Base-by-base conservation (phyloP, 2,113 vertebrate genomes). In the Scomber japonicus region DNA sequence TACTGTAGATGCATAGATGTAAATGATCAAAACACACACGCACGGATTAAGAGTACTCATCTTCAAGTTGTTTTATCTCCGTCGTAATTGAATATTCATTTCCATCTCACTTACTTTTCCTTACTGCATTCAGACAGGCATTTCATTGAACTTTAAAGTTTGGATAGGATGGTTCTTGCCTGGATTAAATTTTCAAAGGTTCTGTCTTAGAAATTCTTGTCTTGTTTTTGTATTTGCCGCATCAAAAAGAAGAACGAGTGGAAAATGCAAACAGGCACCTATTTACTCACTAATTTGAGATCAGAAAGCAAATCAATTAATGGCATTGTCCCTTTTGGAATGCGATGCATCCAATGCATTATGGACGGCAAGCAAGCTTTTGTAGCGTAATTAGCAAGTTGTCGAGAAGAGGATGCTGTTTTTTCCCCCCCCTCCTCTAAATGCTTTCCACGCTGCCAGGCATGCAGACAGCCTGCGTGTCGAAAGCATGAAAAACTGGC, bases 401-500 rank as follows among this genome's bases (percentile, higher is more conserved):
- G 81, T 87, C 10, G 70, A 83, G 81, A 85, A 83, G 78, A 84
- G 73, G 79, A 75, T 76, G 75, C 48, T 8, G 49, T 68, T 48
- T 76, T 80, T 67, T 48, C 49, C 48, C 14, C 17, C 17, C 16
- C 31, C 15, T 69, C 59, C 46, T 17, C 30, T 59, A 78, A 80
- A 77, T 60, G 83, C 81, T 82, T 79, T 83, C 60, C 50, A 73
- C 8, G 12, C 74, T 81, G 87, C 71, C 83, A 68, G 67, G 45
- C 50, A 80, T 76, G 76, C 79, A 71, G 85, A 81, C 61, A 78
- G 82, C 84, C 69, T 84, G 80, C 78, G 55, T 85, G 90, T 92
- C 88, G 40, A 87, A 92, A 89, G 87, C 85, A 80, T 91, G 83
- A 89, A 91, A 90, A 88, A 88, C 87, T 84, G 87, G 86, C 87